Evolutionary conservation across 1,140 invertebrate genomes (phyloP).

Genomic region (Laodelphax striatellus): DNA sequence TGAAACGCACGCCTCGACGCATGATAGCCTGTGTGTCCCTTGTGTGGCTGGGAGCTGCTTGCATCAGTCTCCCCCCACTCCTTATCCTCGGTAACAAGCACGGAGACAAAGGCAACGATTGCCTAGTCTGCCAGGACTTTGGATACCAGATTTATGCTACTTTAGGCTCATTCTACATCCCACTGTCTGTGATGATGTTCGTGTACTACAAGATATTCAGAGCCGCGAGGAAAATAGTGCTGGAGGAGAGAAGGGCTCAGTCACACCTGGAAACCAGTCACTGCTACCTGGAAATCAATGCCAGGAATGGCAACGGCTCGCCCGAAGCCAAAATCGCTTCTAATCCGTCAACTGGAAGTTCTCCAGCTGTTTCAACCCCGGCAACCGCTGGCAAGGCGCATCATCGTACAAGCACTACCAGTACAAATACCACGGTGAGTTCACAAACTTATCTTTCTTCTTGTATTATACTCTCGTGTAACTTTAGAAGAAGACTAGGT

Average conservation of each 20-base stretch:
- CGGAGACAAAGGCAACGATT: constrained; percentile 42
- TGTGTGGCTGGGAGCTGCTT: constrained; percentile 83
- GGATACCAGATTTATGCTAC: constrained; percentile 79
- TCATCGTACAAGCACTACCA: constrained; percentile 40
- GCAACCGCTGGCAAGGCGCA: constrained; percentile 34
- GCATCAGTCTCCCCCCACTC: constrained; percentile 77
- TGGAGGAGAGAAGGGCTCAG: constrained; percentile 74
- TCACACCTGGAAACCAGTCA: constrained; percentile 64
- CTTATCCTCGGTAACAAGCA: constrained; percentile 82
- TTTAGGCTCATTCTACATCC: constrained; percentile 80
- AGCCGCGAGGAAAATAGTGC: constrained; percentile 69
- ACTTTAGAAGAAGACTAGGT: background rate
- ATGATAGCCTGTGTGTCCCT: constrained; percentile 74
- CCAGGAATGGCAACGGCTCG: constrained; percentile 52
- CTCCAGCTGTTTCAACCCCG: constrained; percentile 28
- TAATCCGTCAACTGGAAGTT: constrained; percentile 25
- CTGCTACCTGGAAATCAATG: constrained; percentile 53
- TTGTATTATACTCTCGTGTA: background rate
- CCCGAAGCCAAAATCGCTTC: constrained; percentile 44
- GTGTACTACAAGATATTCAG: constrained; percentile 87
- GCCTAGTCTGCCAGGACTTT: constrained; percentile 74
- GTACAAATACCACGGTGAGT: constrained; percentile 50
- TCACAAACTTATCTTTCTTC: background rate
- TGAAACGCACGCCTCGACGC: constrained; percentile 69
- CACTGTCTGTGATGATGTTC: constrained; percentile 77